Base-by-base conservation (phyloP, 2,888 invertebrate genomes). In the Aphidius colemani region DNA sequence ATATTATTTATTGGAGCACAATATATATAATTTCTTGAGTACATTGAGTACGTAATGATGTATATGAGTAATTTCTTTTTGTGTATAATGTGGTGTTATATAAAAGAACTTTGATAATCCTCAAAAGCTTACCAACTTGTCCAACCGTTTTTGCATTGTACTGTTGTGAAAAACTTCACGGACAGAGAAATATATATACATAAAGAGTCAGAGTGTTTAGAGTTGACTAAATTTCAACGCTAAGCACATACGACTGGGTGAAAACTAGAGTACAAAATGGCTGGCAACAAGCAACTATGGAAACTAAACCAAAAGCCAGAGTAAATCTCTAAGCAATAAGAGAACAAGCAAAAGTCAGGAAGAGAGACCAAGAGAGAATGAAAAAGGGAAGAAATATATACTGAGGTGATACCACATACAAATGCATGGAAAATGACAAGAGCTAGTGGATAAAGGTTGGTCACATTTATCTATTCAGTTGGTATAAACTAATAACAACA, bases 401-500 rank as follows among this genome's bases (percentile, higher is more conserved):
- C 57, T 53, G 11, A 51, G 10, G 53, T 53, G 53, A 60, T 53
- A 7, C 45, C 45, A 44, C 8, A 55, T 43, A 59, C 43, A 40
- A 43, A 48, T 43, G 39, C 2, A 6, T 11, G 30, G 39, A 48
- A 40, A n/a, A 10, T 39, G 7, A n/a, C 18, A 41, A 49, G 30
- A 44, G 30, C 30, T 30, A 5, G 45, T 6, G 59, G 51, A 51
- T 49, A 57, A 53, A 44, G 57, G 56, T 63, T 50, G 46, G 40
- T 58, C 61, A 58, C 65, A 65, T 65, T 65, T 65, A 65, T 65
- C 61, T 65, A 61, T 61, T 46, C 65, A 65, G 65, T 65, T 65
- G 65, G 65, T 61, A 65, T 61, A 45, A 61, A 48, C 61, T 57
- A 65, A 65, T 65, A 65, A 65, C 61, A 61, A 61, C 64, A 58